phyloP scores from a whole-genome alignment of 2,797 vertebrate species.

The Crenuchus spilurus region DNA sequence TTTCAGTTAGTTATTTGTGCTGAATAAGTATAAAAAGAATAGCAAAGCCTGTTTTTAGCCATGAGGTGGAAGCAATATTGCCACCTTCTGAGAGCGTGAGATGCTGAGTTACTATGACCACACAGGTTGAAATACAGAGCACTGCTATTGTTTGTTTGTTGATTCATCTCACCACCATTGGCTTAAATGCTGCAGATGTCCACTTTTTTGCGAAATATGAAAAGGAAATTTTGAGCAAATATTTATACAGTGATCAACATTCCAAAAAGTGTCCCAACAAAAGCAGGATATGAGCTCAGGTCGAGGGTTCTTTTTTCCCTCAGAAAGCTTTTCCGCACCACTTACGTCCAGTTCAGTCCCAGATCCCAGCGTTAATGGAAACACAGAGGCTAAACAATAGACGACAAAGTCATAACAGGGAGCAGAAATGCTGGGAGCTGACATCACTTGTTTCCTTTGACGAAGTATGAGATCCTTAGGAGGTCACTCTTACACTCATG shows the following conservation, averaged over 20 bases:
- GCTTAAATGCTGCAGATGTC: constrained; percentile 46
- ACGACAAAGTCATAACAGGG: constrained; percentile 55
- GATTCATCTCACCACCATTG: constrained; percentile 28
- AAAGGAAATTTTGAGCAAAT: constrained; percentile 67
- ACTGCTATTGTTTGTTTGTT: constrained; percentile 40
- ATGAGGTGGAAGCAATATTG: neutral
- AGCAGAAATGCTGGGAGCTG: constrained; percentile 48
- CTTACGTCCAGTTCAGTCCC: constrained; percentile 49
- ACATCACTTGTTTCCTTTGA: constrained; percentile 70
- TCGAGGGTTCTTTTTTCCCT: constrained; percentile 48
- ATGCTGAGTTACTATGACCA: neutral
- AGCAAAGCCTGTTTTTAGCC: too few species aligned
- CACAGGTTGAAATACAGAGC: constrained; percentile 14
- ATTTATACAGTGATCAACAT: constrained; percentile 70
- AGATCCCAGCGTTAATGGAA: constrained; percentile 60
- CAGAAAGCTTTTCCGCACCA: constrained; percentile 56
- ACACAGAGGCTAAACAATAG: constrained; percentile 65
- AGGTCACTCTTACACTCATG: constrained; percentile 34
- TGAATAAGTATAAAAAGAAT: too few species aligned
- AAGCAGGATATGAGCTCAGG: constrained; percentile 76
- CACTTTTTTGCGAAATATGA: constrained; percentile 51
- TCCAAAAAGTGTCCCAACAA: constrained; percentile 72
- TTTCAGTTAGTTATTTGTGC: too few species aligned
- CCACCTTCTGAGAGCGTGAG: neutral
- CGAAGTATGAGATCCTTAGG: constrained; percentile 51